Evolutionary conservation across 2,888 invertebrate species (phyloP), one percentile per base, ranked within the genome.

Genomic region (Dexiosoma caninum): DNA sequence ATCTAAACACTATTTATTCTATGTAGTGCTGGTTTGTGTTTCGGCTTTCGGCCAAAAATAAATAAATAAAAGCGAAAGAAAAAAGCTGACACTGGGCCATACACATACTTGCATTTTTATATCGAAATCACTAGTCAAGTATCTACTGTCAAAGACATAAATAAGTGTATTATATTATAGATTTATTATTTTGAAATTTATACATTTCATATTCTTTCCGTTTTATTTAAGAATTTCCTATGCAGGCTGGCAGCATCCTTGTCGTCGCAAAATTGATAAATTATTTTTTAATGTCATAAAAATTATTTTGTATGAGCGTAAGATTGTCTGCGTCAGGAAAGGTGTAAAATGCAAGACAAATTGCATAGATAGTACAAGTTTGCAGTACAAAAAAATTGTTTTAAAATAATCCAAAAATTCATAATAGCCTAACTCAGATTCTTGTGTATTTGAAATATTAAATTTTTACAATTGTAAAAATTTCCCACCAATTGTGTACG

Each of bases 181-280:
- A 81, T 77, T 76, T 77, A 80, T 81, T 71, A 72, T 67, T 67
- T 59, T 7, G 27, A 27, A 60, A 67, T 62, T 69, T 69, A 30
- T 59, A 40, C 8, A 27, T 60, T 64, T 55, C 55, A 30, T 66
- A 55, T 44, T 27, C n/a, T 44, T 55, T 74, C 35, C 62, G 53
- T 9, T n/a, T 37, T 59, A 23, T 60, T 40, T 21, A 32, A 19
- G 42, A 40, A 32, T 27, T 16, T 44, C 42, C 42, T 35, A 23
- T 23, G 35, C 42, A 62, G 42, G 35, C 42, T 53, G 42, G 4
- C 71, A 42, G 53, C 23, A 44, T 44, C 16, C 21, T 42, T 27
- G 70, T 60, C 21, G 53, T 62, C 40, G 37, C 42, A 72, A 53
- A 64, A 55, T 53, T 62, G 60, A 72, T 62, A 53, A 53, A 62